Evolutionary conservation across 2,797 vertebrate species (phyloP), one percentile per base, ranked within the genome.

Genomic region (Valencia hispanica): DNA sequence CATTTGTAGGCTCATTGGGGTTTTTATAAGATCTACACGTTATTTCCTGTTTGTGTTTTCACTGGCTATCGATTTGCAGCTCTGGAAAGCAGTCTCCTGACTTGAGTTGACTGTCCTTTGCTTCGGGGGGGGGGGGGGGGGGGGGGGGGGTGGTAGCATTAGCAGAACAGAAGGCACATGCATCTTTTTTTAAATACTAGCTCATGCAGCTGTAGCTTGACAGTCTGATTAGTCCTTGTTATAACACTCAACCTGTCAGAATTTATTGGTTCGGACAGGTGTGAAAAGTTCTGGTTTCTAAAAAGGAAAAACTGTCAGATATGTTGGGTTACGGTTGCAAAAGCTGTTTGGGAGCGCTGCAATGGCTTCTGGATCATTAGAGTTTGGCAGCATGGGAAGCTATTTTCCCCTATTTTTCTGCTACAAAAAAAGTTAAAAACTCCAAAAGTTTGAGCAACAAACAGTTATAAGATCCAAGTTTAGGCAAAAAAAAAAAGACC

Each of bases 191-290:
- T 87, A 84, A 89, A 89, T 80, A 89, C 77, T 86, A 88, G 87
- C 74, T 86, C 93, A 93, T 93, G 94, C 92, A 93, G 88, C 87
- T 86, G 9, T 68, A 86, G 86, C 81, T 84, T 66, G 84, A 90
- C 79, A 84, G 86, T 43, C 71, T 75, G 88, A 92, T 93, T 93
- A 92, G 92, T 93, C 87, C 80, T 90, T 66, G 92, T 91, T 91
- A 91, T 76, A 72, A 82, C 88, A 81, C 85, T 87, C 87, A 82
- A 83, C 71, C 78, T 45, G 79, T 86, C 83, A 84, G 72, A 74
- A 85, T 88, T 85, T 70, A 86, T 88, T 81, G 82, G 73, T 86
- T 85, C 65, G 81, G 82, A 82, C 85, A 87, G 85, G 87, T 89
- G 88, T 71, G 83, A 89, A 87, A 84, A 79, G 80, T 80, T 88